Base-by-base conservation (phyloP, 2,888 invertebrate species). In the Pecten maximus region DNA sequence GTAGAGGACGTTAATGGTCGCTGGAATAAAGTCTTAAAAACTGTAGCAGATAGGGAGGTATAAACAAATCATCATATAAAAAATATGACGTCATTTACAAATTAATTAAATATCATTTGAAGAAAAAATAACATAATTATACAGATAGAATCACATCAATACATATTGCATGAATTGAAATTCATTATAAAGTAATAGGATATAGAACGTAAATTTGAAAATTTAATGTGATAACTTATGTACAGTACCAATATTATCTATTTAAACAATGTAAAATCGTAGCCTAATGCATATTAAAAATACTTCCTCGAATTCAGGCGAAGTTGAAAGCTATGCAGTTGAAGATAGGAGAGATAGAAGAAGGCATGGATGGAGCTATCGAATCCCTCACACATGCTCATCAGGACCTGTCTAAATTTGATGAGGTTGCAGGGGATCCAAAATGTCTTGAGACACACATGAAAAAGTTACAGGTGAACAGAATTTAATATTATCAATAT, bases 401-500 rank as follows among this genome's bases (percentile, higher is more conserved):
- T 92, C 91, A 93, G 23, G 96, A 96, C 60, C 93, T 96, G 0
- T 94, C 95, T 40, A 92, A 94, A 8, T 93, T 96, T 90, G 96
- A 96, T 74, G 94, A 96, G 54, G 94, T 95, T 86, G 95, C 95
- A 54, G 96, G 96, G 0, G 97, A 97, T 91, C 96, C 96, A 12
- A 96, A 96, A 91, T 95, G 94, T 92, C 93, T 97, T n/a, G 96
- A 97, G 91, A 96, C 96, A 23, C 95, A 96, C 90, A 94, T 97
- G 89, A 96, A 96, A 91, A 96, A 96, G 92, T 92, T 97, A 48
- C 96, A 96, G 95, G 96, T 96, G 92, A 90, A 74, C 4, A 23
- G 6, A 40, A 0, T 87, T 6, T 0, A 10, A 44, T n/a, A 86
- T n/a, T n/a, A n/a, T n/a, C n/a, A n/a, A n/a, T n/a, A n/a, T n/a